Evolutionary conservation across 2,888 invertebrate genomes (phyloP).

Genomic region (Phyllotreta striolata): DNA sequence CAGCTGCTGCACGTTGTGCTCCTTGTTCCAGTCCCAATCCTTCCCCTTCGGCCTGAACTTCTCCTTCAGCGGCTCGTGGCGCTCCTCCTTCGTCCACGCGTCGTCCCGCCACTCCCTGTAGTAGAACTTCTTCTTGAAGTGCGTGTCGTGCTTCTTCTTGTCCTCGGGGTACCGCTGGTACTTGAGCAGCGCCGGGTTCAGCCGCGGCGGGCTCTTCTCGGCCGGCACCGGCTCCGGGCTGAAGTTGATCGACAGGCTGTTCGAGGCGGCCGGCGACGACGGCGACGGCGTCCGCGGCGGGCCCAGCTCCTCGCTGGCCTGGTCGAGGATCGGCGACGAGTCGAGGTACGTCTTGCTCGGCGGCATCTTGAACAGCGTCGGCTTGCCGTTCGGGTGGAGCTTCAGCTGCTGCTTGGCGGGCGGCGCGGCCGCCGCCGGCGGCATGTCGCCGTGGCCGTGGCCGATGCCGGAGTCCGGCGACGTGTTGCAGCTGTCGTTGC

Average conservation of each 20-base stretch:
- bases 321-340: conserved; percentile 61
- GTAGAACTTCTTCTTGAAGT: conserved; percentile 84
- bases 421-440: conserved; percentile 61
- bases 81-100: conserved; percentile 54
- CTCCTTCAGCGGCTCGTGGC: conserved; percentile 61
- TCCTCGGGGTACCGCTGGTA: conserved; percentile 67
- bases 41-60: conserved; percentile 78
- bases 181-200: conserved; percentile 65
- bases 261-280: conserved; percentile 58
- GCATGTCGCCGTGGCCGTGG: conserved; percentile 69
- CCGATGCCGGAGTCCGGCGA: conserved; percentile 89
- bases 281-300: conserved; percentile 68
- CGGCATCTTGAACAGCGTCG: conserved; percentile 59
- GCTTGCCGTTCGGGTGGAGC: conserved; percentile 56
- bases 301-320: conserved; percentile 62
- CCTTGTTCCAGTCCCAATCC: conserved; percentile 74
- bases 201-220: conserved; percentile 58
- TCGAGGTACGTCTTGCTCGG: conserved; percentile 62
- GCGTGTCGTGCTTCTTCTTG: conserved; percentile 66
- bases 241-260: conserved; percentile 58
- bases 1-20: conserved; percentile 44
- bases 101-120: conserved; percentile 73
- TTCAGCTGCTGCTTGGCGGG: conserved; percentile 56
- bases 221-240: conserved; percentile 52
- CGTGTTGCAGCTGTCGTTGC: conserved; percentile 78